Evolutionary conservation across 2,113 vertebrate genomes (phyloP).

Genomic region (Phocoena phocoena): DNA sequence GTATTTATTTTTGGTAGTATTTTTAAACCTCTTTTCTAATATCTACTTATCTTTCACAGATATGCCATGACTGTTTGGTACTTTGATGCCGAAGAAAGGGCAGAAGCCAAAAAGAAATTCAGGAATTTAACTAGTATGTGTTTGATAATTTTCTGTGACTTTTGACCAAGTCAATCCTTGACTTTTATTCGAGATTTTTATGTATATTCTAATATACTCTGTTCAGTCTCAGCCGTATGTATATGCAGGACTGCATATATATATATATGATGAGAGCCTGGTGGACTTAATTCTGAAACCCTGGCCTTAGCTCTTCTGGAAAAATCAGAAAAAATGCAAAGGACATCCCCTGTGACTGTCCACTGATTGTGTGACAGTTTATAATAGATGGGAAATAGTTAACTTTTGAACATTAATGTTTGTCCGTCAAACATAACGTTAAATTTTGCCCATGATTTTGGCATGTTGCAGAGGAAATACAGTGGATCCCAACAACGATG

Average conservation of each 20-base stretch:
- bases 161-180: not conserved
- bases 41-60: conserved; percentile 81
- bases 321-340: conserved; percentile 26
- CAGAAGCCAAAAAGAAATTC: conserved; percentile 95
- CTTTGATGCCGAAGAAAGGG: conserved; percentile 96
- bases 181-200: not conserved
- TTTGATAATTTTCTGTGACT: conserved; percentile 31
- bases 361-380: not conserved
- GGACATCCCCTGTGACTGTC: not conserved
- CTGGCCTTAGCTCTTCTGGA: not conserved
- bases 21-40: conserved; percentile 19
- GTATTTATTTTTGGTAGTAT: not conserved
- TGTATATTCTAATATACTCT: not conserved
- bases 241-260: not conserved
- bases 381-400: conserved; percentile 15
- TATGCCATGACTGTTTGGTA: conserved; percentile 99
- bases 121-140: conserved; percentile 89
- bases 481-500: not conserved
- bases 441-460: conserved; percentile 5
- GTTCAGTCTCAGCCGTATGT: not conserved
- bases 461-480: not conserved
- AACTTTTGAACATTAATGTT: conserved; percentile 12
- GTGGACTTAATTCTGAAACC: conserved; percentile 24
- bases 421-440: not conserved
- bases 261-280: not conserved